Base-by-base conservation (phyloP, 2,113 vertebrate species). In the Blennius ocellaris region DNA sequence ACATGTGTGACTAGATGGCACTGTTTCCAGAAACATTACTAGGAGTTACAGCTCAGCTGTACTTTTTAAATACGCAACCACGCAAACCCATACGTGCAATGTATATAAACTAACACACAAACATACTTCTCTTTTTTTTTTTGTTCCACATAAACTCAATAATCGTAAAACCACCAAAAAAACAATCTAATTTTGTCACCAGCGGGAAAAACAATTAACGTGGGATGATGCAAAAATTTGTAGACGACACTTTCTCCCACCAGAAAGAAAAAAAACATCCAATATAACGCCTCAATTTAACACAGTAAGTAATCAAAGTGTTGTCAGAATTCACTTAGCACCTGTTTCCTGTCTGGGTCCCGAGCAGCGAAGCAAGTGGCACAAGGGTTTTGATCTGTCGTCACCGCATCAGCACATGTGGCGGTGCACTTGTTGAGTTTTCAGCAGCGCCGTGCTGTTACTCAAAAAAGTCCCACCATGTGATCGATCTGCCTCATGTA, bases 401-500 rank as follows among this genome's bases (percentile, higher is more conserved):
- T 79, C 43, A 55, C 14, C 30, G 53, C 45, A 15, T 64, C 12
- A 17, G 30, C 37, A 45, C 68, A 43, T 7, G 10, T 40, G 48
- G 54, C 57, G 63, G 43, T 9, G 6, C 39, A 57, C 52, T 12
- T 11, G 30, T 14, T 48, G 8, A 17, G 56, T 43, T 64, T 14
- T 65, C 45, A n/a, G 17, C 44, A 45, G 6, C 15, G 37, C 11
- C 11, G 6, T 68, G 37, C 5, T 50, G 47, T 47, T 7, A 1
- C 11, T 97, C 93, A 99, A 69, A 96, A 90, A 79, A 99, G 89
- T 12, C 98, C 98, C 75, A 99, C 98, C 97, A 99, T 99, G 43
- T 94, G 95, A 90, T 99, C 97, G 0, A 99, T 98, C 94, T 99
- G 97, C 5, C 95, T 95, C 98, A 99, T 99, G 93, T 99, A 99